Conservation (phyloP, 2,113 vertebrate genomes). For the Procapra przewalskii region DNA sequence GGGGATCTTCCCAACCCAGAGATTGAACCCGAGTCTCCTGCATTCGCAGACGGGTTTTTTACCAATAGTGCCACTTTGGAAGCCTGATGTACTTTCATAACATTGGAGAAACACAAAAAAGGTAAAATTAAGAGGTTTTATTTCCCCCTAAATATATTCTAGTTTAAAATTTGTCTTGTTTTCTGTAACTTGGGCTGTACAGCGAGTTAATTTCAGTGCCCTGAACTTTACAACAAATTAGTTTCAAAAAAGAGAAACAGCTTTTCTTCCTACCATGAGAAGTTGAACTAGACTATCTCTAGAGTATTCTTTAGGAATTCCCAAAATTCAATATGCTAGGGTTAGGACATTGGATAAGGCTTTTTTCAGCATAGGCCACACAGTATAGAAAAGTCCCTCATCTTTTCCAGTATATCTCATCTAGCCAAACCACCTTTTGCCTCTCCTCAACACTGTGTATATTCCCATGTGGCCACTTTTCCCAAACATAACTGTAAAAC, state of each 20-base stretch:
- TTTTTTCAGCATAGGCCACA: neutral
- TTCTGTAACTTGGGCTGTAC: neutral
- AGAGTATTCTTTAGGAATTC: neutral
- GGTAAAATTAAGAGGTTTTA: neutral
- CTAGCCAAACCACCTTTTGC: neutral
- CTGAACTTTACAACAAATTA: neutral
- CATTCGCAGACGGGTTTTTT: neutral
- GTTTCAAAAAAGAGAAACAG: neutral
- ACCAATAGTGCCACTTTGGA: neutral
- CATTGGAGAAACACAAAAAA: neutral
- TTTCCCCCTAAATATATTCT: neutral
- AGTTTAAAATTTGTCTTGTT: slow-evolving; percentile 15
- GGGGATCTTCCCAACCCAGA: neutral
- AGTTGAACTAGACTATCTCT: neutral
- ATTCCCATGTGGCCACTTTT: neutral
- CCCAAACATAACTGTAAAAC: neutral
- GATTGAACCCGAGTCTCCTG: neutral
- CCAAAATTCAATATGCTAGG: neutral
- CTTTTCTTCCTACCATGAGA: neutral
- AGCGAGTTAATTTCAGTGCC: neutral
- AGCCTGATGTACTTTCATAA: neutral
- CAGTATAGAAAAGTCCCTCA: neutral
- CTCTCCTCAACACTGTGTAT: neutral
- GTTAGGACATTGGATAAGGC: neutral
- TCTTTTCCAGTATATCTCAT: neutral